These are phyloP conservation scores for Osmoderma eremita DNA, from an alignment of 2,888 invertebrate genomes.

Conservation along the genomic window DNA sequence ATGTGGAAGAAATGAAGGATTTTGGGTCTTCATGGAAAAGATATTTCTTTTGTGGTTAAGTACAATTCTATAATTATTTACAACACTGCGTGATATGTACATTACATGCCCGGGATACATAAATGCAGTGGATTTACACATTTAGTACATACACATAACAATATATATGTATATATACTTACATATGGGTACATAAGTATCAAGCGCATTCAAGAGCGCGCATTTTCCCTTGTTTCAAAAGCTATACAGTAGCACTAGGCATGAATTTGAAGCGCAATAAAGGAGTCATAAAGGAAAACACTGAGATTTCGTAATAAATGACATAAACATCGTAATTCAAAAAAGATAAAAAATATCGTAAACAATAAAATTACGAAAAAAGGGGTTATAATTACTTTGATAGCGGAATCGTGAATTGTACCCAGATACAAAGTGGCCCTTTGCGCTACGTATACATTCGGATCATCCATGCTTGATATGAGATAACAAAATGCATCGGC, in stretches of 20 bases:
- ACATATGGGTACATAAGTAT: not conserved
- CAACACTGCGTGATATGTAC: not conserved
- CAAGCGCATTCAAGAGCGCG: constrained; percentile 9
- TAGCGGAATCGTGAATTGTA: constrained; percentile 89
- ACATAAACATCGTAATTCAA: too few species aligned
- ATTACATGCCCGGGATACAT: constrained; percentile 17
- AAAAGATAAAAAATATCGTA: constrained; percentile 12
- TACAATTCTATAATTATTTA: too few species aligned
- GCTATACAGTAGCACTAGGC: constrained; percentile 12
- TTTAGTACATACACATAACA: not conserved
- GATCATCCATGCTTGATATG: constrained; percentile 95
- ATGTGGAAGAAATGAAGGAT: too few species aligned
- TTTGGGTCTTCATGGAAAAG: too few species aligned
- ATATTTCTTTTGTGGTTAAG: too few species aligned
- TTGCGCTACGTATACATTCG: constrained; percentile 94
- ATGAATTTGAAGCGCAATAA: constrained; percentile 19
- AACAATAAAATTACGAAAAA: constrained; percentile 13
- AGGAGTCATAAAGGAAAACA: constrained; percentile 1
- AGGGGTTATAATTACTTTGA: constrained; percentile 70
- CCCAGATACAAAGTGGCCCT: constrained; percentile 91
- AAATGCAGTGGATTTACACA: constrained; percentile 8
- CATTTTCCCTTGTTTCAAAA: not conserved
- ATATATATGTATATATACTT: too few species aligned
- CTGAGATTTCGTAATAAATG: constrained; percentile 2
- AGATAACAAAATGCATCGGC: constrained; percentile 97